Evolutionary conservation across 2,113 vertebrate genomes (phyloP).

Genomic region (Toxostoma redivivum): DNA sequence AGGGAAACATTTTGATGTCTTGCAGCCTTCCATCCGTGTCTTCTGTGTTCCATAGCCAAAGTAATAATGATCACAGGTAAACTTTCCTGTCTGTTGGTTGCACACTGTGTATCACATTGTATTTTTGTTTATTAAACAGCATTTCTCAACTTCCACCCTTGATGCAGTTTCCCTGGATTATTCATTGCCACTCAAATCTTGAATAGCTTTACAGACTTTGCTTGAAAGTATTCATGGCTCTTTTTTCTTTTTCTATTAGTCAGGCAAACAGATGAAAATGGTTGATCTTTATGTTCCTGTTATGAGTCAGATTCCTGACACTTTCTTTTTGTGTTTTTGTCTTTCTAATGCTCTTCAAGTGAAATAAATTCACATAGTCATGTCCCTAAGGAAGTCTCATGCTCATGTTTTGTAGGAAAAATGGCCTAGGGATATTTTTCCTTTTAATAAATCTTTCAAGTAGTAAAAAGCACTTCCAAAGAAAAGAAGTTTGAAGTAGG

Average conservation of each 20-base stretch:
- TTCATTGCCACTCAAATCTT: background rate
- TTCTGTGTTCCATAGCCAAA: background rate
- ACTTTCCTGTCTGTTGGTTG: background rate
- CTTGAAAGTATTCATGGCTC: background rate
- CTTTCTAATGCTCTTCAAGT: background rate
- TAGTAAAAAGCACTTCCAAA: background rate
- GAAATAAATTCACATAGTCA: background rate
- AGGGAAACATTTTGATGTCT: background rate
- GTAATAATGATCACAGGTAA: background rate
- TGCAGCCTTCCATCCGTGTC: background rate
- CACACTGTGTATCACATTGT: background rate
- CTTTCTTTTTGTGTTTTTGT: background rate
- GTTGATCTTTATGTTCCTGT: background rate
- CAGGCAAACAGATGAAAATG: background rate
- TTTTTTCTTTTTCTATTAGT: background rate
- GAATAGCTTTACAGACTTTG: background rate
- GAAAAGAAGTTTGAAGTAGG: background rate
- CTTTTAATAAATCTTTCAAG: constrained; percentile 6
- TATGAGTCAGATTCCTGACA: constrained; percentile 8
- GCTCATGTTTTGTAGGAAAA: background rate
- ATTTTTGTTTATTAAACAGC: background rate
- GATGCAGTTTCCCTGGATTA: background rate
- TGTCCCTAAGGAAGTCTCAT: background rate
- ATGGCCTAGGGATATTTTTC: background rate
- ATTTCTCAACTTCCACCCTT: background rate